phyloP scores from a whole-genome alignment of 2,888 invertebrate species.

The Parascotia fuliginaria region DNA sequence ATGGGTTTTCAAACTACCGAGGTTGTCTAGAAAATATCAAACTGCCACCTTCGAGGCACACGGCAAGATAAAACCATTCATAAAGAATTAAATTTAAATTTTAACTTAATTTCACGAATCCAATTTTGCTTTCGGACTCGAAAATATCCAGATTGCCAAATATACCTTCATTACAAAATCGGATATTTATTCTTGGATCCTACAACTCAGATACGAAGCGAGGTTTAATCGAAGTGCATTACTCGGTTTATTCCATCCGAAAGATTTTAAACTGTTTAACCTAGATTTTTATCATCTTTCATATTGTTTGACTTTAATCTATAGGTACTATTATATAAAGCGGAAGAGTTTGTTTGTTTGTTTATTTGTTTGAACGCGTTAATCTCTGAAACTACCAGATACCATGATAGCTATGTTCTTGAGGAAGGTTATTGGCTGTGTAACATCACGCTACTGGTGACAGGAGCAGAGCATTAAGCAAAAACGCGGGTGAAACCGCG shows the following conservation, averaged over 20 bases:
- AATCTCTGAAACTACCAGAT: too few species aligned
- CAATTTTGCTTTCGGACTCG: slow-evolving; percentile 23
- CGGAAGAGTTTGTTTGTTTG: too few species aligned
- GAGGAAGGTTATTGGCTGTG: too few species aligned
- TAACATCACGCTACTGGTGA: too few species aligned
- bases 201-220: slow-evolving; percentile 39
- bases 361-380: too few species aligned
- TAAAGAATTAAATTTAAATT: slow-evolving; percentile 15
- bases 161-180: slow-evolving; percentile 21
- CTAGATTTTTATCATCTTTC: slow-evolving; percentile 19
- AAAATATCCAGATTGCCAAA: slow-evolving; percentile 24
- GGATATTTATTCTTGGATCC: slow-evolving; percentile 28
- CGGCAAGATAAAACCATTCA: slow-evolving; percentile 1
- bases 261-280: slow-evolving; percentile 25
- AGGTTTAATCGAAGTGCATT: slow-evolving; percentile 39
- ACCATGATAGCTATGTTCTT: too few species aligned
- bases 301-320: slow-evolving; percentile 2
- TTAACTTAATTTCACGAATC: slow-evolving; percentile 14
- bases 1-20: not conserved
- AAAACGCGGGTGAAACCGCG: too few species aligned
- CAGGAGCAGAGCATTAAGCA: too few species aligned
- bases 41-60: not conserved
- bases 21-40: not conserved
- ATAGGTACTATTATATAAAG: slow-evolving; percentile 1
- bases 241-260: slow-evolving; percentile 24